Base-by-base conservation (phyloP, 2,888 invertebrate genomes). In the Hydriomena furcata region DNA sequence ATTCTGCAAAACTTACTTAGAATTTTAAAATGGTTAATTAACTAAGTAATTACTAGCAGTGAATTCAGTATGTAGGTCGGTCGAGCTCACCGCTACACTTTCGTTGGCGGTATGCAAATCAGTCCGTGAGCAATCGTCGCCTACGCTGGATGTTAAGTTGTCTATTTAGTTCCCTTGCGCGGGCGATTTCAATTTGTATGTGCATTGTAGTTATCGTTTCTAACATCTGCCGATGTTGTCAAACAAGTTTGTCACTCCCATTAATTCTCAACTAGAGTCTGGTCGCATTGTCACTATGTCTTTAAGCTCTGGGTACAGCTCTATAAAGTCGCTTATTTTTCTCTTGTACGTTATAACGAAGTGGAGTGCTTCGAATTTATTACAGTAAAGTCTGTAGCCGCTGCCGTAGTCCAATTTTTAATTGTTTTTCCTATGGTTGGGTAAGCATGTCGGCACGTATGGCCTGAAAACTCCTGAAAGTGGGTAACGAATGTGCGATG, bases 361-460 rank as follows among this genome's bases (percentile, higher is more conserved):
- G 79, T 69, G 79, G 76, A 78, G 77, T 79, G 77, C 82, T n/a
- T n/a, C n/a, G n/a, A 75, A 75, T 17, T 73, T 61, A 73, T 73
- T n/a, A 82, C 86, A 86, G 87, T 87, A 84, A 86, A 84, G 78
- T 87, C 83, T 61, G 80, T 87, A 86, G 86, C 87, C 87, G 87
- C 87, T 85, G 86, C 80, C 73, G 79, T n/a, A n/a, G n/a, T 70
- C 69, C 82, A 85, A 83, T 87, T 86, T 86, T 65, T 80, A 87
- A 84, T 87, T 87, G 84, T 86, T 79, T 71, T 82, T 73, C 75
- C 71, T 78, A 72, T 74, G 76, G 65, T 66, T 73, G 75, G 73
- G 73, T 79, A 78, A 60, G 68, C 72, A 66, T 68, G 70, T 49
- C 68, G 73, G 73, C 82, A 79, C 82, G 82, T 80, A 74, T 84